Base-by-base conservation (phyloP, 2,888 invertebrate species). In the Phymatocera aterrima region DNA sequence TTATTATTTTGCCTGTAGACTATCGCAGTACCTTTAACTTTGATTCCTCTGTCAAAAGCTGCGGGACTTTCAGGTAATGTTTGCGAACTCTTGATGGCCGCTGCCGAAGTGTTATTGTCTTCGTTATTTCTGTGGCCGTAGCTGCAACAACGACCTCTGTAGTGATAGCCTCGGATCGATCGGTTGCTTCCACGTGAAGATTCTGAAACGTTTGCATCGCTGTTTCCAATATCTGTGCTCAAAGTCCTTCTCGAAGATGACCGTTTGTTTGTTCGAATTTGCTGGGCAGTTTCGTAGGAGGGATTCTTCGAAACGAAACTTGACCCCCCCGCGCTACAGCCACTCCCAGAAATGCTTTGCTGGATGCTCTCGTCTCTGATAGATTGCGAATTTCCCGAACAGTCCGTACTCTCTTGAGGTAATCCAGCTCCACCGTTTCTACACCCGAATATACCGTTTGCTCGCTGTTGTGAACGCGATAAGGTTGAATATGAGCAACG, bases 401-500 rank as follows among this genome's bases (percentile, higher is more conserved):
- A 85, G 8, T 89, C 88, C 10, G 86, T 87, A 79, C 85, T 88
- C 1, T 88, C 88, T 78, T 85, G 86, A 6, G 77, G 83, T 3
- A 84, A 28, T 2, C 81, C 87, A 3, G 83, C 86, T 2, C 84
- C 86, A 1, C 79, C 84, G 6, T 84, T 87, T 54, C 83, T 84
- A 12, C 88, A 92, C 91, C 93, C 91, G 91, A 91, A 91, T 89
- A 89, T 86, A 83, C 89, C 80, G 86, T 90, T 87, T 89, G 91
- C 86, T 91, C 91, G 91, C 83, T 91, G 91, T 85, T 91, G 91
- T 1, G 92, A 90, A 84, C 94, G 90, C 77, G 94, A 92, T 85
- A 94, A 89, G 78, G 93, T 91, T 80, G 93, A 93, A 90, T 94
- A 94, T 51, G 93, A 92, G 84, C 92, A 91, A 82, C 92, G 91